Evolutionary conservation across 2,113 vertebrate genomes (phyloP), one percentile per base, ranked within the genome.

Genomic region (Tupaia tana): DNA sequence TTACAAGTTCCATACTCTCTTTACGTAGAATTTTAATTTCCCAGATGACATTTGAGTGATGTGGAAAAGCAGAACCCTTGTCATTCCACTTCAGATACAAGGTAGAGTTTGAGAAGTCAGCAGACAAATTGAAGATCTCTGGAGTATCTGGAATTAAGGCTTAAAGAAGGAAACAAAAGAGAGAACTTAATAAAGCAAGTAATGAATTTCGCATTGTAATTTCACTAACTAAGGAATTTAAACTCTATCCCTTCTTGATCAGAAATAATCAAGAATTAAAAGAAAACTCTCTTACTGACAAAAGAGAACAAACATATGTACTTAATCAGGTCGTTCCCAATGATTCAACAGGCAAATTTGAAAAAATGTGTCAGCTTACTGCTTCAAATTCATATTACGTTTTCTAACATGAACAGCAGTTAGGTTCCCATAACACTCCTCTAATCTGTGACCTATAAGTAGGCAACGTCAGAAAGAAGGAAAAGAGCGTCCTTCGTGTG

Each of bases 21-120:
- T 97, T 98, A 81, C 89, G 97, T 3, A 98, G 97, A 93, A 99
- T 56, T 91, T 98, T 95, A 91, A 99, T 98, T 91, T 99, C 97
- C 98, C 98, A 99, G 73, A 94, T 85, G 25, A 97, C 96, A 77
- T 95, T 80, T 80, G 98, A 86, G 66, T 95, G 94, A 1, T 77
- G 77, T 3, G 97, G 97, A 29, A 98, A 97, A 25, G 31, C 2
- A 1, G 97, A 98, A 11, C 97, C 98, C 2, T 81, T 97, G 96
- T 98, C 98, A 16, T 83, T 97, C 98, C 98, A 99, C 70, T 97
- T 96, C 27, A 99, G 75, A 89, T 92, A 66, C 58, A 99, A 89
- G 0, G 95, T 95, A 31, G 98, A 98, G n/a, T 98, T 97, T 82
- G 96, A 56, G 94, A 98, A 98, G 78, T 99, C 97, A 88, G 98